Evolutionary conservation across 2,113 vertebrate genomes (phyloP).

Genomic region (Hippocampus guttulatus): DNA sequence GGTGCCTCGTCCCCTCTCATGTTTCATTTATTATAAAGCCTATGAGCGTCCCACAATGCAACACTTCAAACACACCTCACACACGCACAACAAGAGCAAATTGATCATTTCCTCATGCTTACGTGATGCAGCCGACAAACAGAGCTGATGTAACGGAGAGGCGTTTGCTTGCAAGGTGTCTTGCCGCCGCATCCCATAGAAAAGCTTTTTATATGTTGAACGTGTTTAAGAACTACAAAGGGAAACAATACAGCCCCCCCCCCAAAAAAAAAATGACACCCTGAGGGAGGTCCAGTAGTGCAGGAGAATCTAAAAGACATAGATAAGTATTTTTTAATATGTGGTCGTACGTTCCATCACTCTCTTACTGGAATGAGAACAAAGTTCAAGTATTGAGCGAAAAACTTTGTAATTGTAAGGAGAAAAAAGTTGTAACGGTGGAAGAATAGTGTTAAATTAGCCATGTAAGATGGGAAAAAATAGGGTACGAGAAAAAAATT

Average conservation of each 20-base stretch:
- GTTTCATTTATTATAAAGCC: slow-evolving; percentile 9
- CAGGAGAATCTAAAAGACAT: too few species aligned
- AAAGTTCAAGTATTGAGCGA: too few species aligned
- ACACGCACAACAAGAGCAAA: neutral
- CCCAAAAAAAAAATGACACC: neutral
- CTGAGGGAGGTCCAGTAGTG: slow-evolving; percentile 16
- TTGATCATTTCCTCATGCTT: slow-evolving; percentile 2
- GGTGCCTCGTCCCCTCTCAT: neutral
- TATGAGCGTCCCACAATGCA: neutral
- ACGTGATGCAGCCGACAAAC: neutral
- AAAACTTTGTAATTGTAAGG: too few species aligned
- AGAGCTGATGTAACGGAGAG: neutral
- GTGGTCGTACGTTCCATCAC: too few species aligned
- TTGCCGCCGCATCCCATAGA: neutral
- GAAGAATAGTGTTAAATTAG: too few species aligned
- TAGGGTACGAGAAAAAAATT: too few species aligned
- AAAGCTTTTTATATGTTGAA: neutral
- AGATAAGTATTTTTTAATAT: too few species aligned
- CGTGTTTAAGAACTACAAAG: neutral
- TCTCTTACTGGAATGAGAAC: too few species aligned
- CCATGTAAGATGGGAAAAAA: too few species aligned
- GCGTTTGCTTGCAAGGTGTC: neutral
- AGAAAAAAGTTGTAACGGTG: too few species aligned
- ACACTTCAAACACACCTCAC: neutral
- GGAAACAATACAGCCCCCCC: too few species aligned